Conservation (phyloP, 2,113 vertebrate species). For the Campylomormyrus tamandua region DNA sequence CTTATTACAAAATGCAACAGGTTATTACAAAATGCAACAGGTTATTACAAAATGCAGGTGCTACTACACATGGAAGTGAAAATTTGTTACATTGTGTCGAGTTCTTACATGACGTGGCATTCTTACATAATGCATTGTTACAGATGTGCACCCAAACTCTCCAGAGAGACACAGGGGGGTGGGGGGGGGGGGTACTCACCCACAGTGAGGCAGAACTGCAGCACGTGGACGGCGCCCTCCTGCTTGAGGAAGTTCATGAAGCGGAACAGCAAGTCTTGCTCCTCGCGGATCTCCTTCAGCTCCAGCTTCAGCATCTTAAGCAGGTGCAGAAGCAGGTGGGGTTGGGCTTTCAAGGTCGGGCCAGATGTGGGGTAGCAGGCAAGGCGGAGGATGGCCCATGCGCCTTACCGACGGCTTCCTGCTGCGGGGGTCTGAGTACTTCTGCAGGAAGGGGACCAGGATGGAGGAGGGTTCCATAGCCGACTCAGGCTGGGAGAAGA, state of each 20-base stretch:
- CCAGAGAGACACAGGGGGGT: not conserved
- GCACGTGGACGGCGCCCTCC: slow-evolving; percentile 89
- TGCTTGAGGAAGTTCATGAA: slow-evolving; percentile 98
- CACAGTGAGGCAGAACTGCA: slow-evolving; percentile 92
- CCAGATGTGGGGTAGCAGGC: not conserved
- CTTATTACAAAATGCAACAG: too few relatives aligned
- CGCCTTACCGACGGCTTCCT: slow-evolving; percentile 81
- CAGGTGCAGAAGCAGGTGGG: not conserved
- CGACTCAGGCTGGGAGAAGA: slow-evolving; percentile 72
- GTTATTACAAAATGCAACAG: too few relatives aligned
- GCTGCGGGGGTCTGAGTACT: slow-evolving; percentile 82
- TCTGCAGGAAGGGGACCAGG: slow-evolving; percentile 86
- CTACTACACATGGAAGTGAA: too few relatives aligned
- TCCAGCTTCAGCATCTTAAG: slow-evolving; percentile 84
- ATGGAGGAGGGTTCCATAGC: slow-evolving; percentile 76
- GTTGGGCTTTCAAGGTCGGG: not conserved
- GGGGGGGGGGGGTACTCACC: slow-evolving; percentile 59
- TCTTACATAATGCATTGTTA: too few relatives aligned
- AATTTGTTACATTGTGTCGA: too few relatives aligned
- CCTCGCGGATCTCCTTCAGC: slow-evolving; percentile 85
- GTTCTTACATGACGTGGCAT: too few relatives aligned
- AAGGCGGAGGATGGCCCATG: not conserved
- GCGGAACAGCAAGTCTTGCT: slow-evolving; percentile 94
- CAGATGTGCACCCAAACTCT: not conserved
- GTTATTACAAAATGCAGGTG: too few relatives aligned